phyloP scores from a whole-genome alignment of 2,888 invertebrate species.

The Limnephilus rhombicus region DNA sequence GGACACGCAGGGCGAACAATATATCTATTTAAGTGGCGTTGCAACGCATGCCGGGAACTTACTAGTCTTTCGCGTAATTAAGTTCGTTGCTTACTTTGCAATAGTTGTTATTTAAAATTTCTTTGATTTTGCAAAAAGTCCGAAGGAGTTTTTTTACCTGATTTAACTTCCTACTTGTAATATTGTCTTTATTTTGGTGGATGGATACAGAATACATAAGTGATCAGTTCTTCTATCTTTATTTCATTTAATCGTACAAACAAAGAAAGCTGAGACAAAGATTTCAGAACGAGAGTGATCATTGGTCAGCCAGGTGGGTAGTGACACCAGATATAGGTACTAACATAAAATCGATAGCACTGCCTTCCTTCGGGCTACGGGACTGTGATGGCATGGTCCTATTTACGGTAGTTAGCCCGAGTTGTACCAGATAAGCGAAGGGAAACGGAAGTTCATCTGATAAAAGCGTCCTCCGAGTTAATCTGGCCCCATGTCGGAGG shows the following conservation, averaged over 20 bases:
- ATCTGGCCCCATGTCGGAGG: slow-evolving; percentile 11
- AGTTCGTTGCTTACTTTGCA: no score
- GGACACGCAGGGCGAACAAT: no score
- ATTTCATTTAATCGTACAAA: neutral
- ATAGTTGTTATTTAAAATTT: neutral
- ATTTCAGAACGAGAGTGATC: neutral
- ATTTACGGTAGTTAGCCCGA: slow-evolving; percentile 24
- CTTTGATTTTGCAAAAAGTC: neutral
- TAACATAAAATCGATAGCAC: slow-evolving; percentile 22
- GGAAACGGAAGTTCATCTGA: slow-evolving; percentile 45
- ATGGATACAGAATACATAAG: neutral
- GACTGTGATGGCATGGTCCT: neutral
- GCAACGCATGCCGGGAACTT: no score
- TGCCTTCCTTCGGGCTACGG: slow-evolving; percentile 17
- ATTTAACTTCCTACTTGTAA: neutral
- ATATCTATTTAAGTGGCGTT: no score
- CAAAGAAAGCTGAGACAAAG: neutral
- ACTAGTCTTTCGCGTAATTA: no score
- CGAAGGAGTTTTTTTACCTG: neutral
- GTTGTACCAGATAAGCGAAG: slow-evolving; percentile 40
- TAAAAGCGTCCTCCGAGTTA: slow-evolving; percentile 41
- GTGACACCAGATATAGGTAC: neutral
- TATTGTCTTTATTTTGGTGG: neutral
- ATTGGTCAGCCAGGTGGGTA: neutral
- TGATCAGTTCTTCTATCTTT: neutral